These are phyloP conservation scores for Copsychus sechellarum DNA, from an alignment of 2,113 vertebrate species.

Conservation along the genomic window DNA sequence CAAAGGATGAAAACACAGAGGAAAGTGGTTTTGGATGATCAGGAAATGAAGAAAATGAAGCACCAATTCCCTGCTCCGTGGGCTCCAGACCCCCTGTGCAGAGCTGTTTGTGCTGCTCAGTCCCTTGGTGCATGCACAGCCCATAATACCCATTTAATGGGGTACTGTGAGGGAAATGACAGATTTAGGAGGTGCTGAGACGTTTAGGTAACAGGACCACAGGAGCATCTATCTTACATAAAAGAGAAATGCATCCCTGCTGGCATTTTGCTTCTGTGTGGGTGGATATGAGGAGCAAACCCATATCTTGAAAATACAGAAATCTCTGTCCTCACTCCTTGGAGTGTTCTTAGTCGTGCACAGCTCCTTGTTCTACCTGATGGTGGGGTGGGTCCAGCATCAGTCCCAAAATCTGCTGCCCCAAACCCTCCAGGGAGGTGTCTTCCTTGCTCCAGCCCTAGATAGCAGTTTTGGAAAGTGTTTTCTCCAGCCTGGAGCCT, in stretches of 20 bases:
- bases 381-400: background rate
- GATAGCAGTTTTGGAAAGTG: background rate
- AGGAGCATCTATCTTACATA: conserved; percentile 28
- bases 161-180: background rate
- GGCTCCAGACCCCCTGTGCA: background rate
- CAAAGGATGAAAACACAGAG: background rate
- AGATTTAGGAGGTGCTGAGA: conserved; percentile 30
- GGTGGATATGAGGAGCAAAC: background rate
- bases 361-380: background rate
- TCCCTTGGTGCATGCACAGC: background rate
- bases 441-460: background rate
- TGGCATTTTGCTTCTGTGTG: conserved; percentile 30
- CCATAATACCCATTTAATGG: background rate
- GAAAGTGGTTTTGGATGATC: background rate
- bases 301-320: background rate
- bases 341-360: background rate
- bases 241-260: conserved; percentile 43
- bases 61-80: background rate
- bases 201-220: background rate
- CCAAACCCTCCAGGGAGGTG: background rate
- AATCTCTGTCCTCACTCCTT: background rate
- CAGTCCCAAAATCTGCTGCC: background rate
- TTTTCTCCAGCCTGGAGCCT: background rate
- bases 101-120: background rate
- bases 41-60: background rate